phyloP scores from a whole-genome alignment of 2,113 vertebrate genomes.

The Ceyx margarethae region DNA sequence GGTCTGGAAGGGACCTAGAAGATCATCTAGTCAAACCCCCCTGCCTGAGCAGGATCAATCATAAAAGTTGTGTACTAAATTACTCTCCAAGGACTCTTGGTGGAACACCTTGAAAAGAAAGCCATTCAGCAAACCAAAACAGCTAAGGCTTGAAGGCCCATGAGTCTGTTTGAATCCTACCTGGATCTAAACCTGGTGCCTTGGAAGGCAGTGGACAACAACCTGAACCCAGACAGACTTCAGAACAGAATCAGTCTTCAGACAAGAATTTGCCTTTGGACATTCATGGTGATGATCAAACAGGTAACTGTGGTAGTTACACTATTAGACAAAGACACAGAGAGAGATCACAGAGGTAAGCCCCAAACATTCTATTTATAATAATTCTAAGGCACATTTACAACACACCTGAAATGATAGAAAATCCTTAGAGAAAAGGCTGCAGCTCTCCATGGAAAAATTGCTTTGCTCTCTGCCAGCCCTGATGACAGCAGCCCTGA shows the following conservation, averaged over 20 bases:
- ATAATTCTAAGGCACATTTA: background rate
- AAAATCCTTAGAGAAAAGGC: background rate
- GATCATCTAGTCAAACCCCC: no score
- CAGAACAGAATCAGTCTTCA: background rate
- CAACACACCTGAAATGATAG: background rate
- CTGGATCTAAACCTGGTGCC: background rate
- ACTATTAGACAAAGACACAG: background rate
- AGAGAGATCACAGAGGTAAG: background rate
- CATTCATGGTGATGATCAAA: accelerated
- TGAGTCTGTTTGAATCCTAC: background rate
- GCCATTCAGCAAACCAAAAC: background rate
- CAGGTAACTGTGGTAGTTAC: background rate
- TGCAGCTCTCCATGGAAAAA: background rate
- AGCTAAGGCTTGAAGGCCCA: background rate
- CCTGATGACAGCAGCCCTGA: background rate
- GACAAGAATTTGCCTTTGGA: background rate
- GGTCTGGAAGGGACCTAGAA: no score
- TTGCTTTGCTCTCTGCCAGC: background rate
- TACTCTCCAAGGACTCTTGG: background rate
- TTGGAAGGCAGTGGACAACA: background rate
- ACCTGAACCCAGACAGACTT: background rate
- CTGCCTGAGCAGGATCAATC: no score
- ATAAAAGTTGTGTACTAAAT: background rate
- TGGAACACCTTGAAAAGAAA: background rate
- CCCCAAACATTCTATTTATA: background rate